Evolutionary conservation across 2,888 invertebrate species (phyloP).

Genomic region (Ectemnius lituratus): DNA sequence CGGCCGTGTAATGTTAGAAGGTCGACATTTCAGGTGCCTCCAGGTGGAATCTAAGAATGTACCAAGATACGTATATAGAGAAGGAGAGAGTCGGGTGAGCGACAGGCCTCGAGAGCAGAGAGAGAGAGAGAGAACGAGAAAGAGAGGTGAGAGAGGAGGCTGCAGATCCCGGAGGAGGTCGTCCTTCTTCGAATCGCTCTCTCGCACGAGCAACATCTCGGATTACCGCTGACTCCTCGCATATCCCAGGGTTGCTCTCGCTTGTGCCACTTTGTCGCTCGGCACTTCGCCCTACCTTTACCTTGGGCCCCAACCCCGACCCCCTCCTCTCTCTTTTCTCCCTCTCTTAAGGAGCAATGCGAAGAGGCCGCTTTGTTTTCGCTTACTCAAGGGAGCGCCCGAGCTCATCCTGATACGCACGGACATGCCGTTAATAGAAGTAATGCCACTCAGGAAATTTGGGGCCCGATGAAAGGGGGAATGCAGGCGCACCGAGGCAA

Average conservation of each 20-base stretch:
- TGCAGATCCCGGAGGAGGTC: constrained; percentile 9
- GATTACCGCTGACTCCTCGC: constrained; percentile 41
- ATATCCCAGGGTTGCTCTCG: constrained; percentile 17
- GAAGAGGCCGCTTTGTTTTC: too few relatives aligned
- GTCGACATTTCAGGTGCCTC: constrained; percentile 40
- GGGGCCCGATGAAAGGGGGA: too few relatives aligned
- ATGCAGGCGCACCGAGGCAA: too few relatives aligned
- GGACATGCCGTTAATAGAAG: too few relatives aligned
- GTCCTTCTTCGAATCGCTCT: constrained; percentile 39
- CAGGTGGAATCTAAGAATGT: constrained; percentile 29
- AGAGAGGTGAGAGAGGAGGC: constrained; percentile 2
- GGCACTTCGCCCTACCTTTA: constrained; percentile 5
- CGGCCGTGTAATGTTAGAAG: constrained; percentile 54
- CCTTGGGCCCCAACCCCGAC: neutral
- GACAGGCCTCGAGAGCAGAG: neutral
- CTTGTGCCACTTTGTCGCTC: constrained; percentile 3
- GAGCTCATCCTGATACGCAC: too few relatives aligned
- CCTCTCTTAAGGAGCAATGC: too few relatives aligned
- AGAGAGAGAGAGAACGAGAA: constrained; percentile 1
- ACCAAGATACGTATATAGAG: constrained; percentile 16
- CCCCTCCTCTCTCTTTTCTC: neutral
- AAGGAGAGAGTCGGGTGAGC: too few relatives aligned
- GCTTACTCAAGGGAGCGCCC: too few relatives aligned
- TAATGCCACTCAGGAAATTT: too few relatives aligned
- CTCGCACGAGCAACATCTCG: constrained; percentile 43